Base-by-base conservation (phyloP, 2,113 vertebrate species). In the Arenaria interpres region DNA sequence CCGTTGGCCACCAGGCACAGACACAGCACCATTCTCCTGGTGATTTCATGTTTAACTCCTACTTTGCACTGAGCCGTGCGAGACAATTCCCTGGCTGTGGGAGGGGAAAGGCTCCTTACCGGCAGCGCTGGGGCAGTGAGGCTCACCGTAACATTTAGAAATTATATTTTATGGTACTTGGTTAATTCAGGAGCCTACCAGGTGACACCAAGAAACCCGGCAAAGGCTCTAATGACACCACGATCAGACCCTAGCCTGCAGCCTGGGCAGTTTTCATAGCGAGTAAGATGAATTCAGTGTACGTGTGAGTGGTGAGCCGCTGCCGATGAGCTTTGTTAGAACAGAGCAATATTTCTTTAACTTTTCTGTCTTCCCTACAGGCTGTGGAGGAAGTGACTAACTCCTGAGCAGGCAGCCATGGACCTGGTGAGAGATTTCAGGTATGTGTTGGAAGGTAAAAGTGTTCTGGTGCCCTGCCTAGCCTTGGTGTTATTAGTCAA, bases 331-430 rank as follows among this genome's bases (percentile, higher is more conserved):
- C 14, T 91, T 74, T 30, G 48, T 20, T 35, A 81, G 62, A 79
- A 84, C 0, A 37, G 17, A 90, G 57, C 64, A 71, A 30, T 57
- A 15, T 67, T 84, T 68, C n/a, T 87, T 64, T 75, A 64, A 69
- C 35, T 84, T 85, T 30, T 24, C 48, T 91, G 28, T 75, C 66
- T 60, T 85, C 74, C 73, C 76, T 72, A 63, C 69, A 92, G 73
- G 76, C 86, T 78, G 3, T n/a, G 59, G 84, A 91, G 77, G 94
- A 97, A 93, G 66, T 85, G 86, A 88, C 45, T 95, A 93, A 89
- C 25, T 92, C 69, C 60, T 59, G 76, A 95, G 71, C 74, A 87
- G 77, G 86, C 83, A 85, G 80, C 33, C 80, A 24, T 6, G 48
- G 90, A 73, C n/a, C 48, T 54, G 84, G 28, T 75, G 80, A 92